Conservation (phyloP, 2,888 invertebrate genomes). For the Neria commutata region DNA sequence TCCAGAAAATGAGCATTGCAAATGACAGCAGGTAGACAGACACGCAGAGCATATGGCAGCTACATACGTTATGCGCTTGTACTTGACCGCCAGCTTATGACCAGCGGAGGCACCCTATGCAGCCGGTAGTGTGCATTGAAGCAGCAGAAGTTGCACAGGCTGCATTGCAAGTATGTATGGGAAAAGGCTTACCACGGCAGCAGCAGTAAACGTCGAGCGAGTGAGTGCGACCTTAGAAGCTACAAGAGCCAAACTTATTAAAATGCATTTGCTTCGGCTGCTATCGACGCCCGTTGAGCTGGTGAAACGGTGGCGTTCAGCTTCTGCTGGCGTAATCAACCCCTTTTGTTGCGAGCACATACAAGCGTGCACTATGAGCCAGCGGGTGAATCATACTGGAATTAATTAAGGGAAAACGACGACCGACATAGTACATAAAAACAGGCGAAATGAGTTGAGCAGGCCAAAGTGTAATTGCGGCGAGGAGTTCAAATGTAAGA, state of each 20-base stretch:
- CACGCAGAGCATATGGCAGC: too few species aligned
- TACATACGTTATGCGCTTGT: too few species aligned
- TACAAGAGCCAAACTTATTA: slow-evolving; percentile 41
- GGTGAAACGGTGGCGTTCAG: slow-evolving; percentile 26
- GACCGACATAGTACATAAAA: too few species aligned
- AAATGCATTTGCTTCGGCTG: slow-evolving; percentile 29
- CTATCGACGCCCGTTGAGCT: slow-evolving; percentile 10
- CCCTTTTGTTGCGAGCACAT: slow-evolving; percentile 30
- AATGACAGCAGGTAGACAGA: too few species aligned
- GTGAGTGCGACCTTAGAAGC: too few species aligned
- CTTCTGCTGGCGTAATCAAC: slow-evolving; percentile 44
- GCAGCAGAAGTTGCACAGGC: slow-evolving; percentile 49
- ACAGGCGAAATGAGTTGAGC: not conserved
- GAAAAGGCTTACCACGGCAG: slow-evolving; percentile 20
- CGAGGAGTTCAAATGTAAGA: not conserved
- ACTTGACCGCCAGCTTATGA: too few species aligned
- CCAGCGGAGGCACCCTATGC: too few species aligned
- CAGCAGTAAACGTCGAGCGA: slow-evolving; percentile 37
- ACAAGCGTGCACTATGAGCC: slow-evolving; percentile 11
- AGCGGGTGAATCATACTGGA: slow-evolving; percentile 31
- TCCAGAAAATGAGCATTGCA: too few species aligned
- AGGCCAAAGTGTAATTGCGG: not conserved
- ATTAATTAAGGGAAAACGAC: slow-evolving; percentile 25
- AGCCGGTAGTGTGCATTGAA: slow-evolving; percentile 43
- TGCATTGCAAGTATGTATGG: not conserved